These are phyloP conservation scores for Ramphastos sulfuratus DNA, from an alignment of 2,113 vertebrate genomes.

Conservation along the genomic window DNA sequence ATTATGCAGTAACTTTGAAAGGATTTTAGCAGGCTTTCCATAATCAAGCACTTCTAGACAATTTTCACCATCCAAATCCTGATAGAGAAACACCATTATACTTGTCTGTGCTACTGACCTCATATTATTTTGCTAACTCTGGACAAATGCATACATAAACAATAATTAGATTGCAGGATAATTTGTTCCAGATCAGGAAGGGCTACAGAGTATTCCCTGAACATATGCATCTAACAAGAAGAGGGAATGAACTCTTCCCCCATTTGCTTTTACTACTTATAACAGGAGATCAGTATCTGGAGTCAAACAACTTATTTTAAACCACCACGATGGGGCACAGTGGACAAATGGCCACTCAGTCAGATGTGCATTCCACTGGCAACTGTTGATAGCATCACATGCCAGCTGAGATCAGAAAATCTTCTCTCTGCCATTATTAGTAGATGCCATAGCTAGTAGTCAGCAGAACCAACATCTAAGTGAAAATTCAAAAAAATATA, in stretches of 20 bases:
- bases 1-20: not conserved
- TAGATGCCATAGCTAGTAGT: not conserved
- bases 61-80: not conserved
- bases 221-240: not conserved
- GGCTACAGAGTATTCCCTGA: too few species aligned
- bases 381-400: not conserved
- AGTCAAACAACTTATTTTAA: not conserved
- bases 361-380: not conserved
- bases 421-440: not conserved
- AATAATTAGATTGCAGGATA: not conserved
- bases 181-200: not conserved
- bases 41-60: not conserved
- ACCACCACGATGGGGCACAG: rapidly evolving
- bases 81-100: not conserved
- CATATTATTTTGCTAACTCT: not conserved
- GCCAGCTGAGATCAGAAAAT: not conserved
- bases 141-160: not conserved
- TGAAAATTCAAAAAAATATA: not conserved
- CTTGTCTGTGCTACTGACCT: not conserved
- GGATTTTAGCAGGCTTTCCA: not conserved
- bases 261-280: not conserved
- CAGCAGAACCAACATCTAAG: not conserved
- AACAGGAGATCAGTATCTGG: not conserved
- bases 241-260: not conserved
- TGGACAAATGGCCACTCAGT: not conserved